Percentiles rank a stretch among this genome's conserved stretches.
These are phyloP conservation scores for Entelurus aequoreus DNA, from an alignment of 2,113 vertebrate genomes.

Conservation along the genomic window DNA sequence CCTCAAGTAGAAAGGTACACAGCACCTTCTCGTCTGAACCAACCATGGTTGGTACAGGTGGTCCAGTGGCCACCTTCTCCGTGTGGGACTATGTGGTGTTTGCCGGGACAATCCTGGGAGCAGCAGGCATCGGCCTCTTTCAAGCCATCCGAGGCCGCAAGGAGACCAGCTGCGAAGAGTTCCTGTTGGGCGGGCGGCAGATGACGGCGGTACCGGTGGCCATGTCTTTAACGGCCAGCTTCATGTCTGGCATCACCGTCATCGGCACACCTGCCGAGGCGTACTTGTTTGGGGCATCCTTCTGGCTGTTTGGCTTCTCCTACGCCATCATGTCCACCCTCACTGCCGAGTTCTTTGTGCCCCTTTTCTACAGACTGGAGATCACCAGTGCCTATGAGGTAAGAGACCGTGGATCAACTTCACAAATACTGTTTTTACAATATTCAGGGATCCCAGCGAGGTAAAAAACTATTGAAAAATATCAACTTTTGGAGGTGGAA, in stretches of 20 bases:
- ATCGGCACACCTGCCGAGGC: constrained; percentile 76
- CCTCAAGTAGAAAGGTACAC: neutral
- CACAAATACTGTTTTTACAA: too few relatives aligned
- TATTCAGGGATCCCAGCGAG: too few relatives aligned
- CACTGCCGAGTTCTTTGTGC: constrained; percentile 76
- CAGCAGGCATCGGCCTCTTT: constrained; percentile 70
- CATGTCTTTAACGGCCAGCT: constrained; percentile 78
- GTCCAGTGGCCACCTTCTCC: constrained; percentile 65
- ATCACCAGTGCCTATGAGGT: constrained; percentile 80
- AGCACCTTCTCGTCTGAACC: neutral
- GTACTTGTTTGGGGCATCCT: constrained; percentile 67
- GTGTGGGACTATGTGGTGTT: constrained; percentile 80
- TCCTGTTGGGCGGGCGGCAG: constrained; percentile 72
- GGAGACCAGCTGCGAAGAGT: constrained; percentile 64
- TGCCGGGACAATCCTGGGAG: constrained; percentile 52
- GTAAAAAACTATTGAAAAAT: too few relatives aligned
- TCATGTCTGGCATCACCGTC: constrained; percentile 80
- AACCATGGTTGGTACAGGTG: constrained; percentile 64
- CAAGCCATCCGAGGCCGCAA: constrained; percentile 68
- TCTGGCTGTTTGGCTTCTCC: constrained; percentile 70
- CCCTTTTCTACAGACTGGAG: constrained; percentile 71
- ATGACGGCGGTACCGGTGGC: constrained; percentile 77
- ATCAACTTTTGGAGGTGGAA: too few relatives aligned
- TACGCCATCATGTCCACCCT: constrained; percentile 71
- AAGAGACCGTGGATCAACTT: constrained; percentile 13